These are phyloP conservation scores for Pocillopora grandis DNA, from an alignment of 92 coral and sea anemone genomes.

Conservation along the genomic window DNA sequence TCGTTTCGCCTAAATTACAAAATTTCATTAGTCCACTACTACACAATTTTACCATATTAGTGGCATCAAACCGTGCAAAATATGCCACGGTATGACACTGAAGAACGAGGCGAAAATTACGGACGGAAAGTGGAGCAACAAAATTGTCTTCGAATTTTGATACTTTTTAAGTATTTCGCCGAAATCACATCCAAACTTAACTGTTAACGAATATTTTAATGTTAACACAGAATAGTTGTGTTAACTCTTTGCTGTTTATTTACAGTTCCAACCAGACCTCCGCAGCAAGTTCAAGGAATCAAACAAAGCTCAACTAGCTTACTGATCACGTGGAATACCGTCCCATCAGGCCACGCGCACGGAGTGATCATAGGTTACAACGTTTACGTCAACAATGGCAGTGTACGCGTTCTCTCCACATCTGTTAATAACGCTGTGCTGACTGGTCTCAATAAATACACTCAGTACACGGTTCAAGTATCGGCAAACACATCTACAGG, in stretches of 20 bases:
- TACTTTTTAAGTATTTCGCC: no score
- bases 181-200: no score
- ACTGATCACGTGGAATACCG: conserved; percentile 22
- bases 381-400: conserved; percentile 5
- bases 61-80: no score
- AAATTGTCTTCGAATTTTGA: no score
- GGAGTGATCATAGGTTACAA: conserved; percentile 28
- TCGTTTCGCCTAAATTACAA: no score
- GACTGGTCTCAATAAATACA: conserved; percentile 25
- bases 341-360: conserved; percentile 36
- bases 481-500: conserved; percentile 44
- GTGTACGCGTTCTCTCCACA: not conserved
- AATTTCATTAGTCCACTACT: no score
- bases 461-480: conserved; percentile 35
- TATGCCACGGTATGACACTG: no score
- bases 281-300: conserved; percentile 26
- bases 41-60: no score
- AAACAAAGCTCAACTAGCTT: conserved; percentile 32
- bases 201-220: no score
- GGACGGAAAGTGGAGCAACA: no score
- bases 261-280: conserved; percentile 29
- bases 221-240: not conserved
- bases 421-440: not conserved
- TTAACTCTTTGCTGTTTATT: not conserved
- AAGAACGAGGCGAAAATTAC: no score